phyloP scores from a whole-genome alignment of 2,797 vertebrate species.

The Eulemur rubriventer region DNA sequence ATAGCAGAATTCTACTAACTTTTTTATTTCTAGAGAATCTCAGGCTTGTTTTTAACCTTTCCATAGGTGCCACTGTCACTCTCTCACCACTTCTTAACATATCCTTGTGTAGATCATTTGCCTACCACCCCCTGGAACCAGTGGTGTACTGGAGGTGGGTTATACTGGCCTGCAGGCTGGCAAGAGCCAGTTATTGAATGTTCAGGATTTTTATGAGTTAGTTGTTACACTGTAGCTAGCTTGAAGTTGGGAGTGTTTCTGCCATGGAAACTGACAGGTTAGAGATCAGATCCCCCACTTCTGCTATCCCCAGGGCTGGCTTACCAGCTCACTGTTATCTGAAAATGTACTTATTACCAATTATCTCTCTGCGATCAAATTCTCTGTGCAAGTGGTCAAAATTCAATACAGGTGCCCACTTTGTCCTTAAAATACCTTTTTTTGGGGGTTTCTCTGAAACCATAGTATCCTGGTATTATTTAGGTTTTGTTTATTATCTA shows the following conservation, averaged over 20 bases:
- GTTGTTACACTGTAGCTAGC: neutral
- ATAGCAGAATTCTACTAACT: neutral
- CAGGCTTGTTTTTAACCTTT: neutral
- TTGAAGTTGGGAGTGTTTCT: neutral
- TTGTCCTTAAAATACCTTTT: neutral
- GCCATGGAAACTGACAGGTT: neutral
- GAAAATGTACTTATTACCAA: neutral
- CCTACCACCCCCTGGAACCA: accelerated
- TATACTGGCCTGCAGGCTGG: accelerated
- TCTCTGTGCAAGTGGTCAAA: neutral
- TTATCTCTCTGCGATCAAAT: accelerated
- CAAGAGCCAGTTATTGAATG: too few species aligned
- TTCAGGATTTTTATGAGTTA: neutral
- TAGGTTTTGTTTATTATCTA: neutral
- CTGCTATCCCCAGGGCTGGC: too few species aligned
- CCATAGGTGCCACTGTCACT: neutral
- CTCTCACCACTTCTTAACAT: accelerated
- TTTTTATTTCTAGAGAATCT: neutral
- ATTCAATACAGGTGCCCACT: neutral
- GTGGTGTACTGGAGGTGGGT: too few species aligned
- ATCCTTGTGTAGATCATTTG: neutral
- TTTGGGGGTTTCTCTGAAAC: neutral
- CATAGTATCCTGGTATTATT: neutral
- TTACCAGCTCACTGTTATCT: neutral
- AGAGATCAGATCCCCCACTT: neutral